A percentile compares a stretch with the other conserved stretches of the same genome.
Conservation (phyloP, 1,140 invertebrate species). For the Dufourea novaeangliae region DNA sequence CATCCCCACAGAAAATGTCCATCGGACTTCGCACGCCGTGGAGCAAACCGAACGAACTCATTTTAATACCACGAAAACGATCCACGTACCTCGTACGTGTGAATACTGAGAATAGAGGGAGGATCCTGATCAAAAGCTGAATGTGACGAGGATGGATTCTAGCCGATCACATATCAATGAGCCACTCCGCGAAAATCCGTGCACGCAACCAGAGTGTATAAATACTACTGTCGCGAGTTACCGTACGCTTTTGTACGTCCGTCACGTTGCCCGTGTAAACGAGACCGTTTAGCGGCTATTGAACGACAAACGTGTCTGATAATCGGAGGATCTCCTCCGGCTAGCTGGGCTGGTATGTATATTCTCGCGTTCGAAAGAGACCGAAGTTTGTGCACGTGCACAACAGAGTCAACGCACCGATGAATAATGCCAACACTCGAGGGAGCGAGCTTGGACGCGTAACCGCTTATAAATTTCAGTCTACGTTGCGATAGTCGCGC, state of each 20-base stretch:
- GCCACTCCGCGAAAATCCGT: not conserved
- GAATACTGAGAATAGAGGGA: not conserved
- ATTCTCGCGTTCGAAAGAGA: not conserved
- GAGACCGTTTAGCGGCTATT: constrained; percentile 35
- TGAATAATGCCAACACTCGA: constrained; percentile 12
- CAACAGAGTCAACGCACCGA: constrained; percentile 21
- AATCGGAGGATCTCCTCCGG: constrained; percentile 20
- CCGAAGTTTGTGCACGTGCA: constrained; percentile 28
- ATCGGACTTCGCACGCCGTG: too few relatives aligned
- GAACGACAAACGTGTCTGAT: constrained; percentile 3
- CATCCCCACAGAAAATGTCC: too few relatives aligned
- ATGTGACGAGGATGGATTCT: not conserved
- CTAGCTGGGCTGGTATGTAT: constrained; percentile 12
- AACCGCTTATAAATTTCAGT: constrained; percentile 16
- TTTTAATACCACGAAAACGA: not conserved
- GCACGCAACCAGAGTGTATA: not conserved
- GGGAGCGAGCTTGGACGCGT: not conserved
- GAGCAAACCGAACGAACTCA: too few relatives aligned
- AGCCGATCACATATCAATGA: not conserved
- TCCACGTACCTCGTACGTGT: not conserved
- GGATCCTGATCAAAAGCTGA: not conserved
- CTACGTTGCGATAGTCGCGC: not conserved
- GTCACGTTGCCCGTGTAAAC: constrained; percentile 39
- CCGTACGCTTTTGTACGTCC: not conserved
- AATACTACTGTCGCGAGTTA: not conserved